Conservation (phyloP, 2,888 invertebrate species). For the Aphidius colemani region DNA sequence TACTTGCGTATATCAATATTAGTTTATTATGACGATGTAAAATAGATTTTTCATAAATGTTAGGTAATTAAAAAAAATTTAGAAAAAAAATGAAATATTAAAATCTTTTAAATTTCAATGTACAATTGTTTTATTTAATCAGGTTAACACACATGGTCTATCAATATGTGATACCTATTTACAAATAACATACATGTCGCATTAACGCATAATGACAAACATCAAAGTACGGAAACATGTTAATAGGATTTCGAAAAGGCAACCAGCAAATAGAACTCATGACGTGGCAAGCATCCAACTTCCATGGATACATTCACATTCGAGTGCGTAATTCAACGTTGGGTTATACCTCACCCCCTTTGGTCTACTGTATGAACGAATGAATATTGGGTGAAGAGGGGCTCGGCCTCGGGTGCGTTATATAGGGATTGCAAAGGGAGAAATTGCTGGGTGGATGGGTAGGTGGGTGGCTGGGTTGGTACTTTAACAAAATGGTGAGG, state of each 20-base stretch:
- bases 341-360: slow-evolving; percentile 41
- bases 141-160: background rate
- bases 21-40: no score
- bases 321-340: slow-evolving; percentile 52
- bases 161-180: background rate
- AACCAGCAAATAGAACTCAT: background rate
- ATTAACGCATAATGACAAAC: no score
- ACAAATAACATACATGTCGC: slow-evolving; percentile 32
- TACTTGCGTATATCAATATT: no score
- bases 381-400: slow-evolving; percentile 26
- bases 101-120: no score
- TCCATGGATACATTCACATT: slow-evolving; percentile 15
- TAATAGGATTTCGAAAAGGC: background rate
- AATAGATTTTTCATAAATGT: no score
- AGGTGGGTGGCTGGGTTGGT: slow-evolving; percentile 11
- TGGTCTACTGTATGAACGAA: slow-evolving; percentile 31
- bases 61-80: no score
- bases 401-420: background rate
- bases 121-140: no score
- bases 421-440: slow-evolving; percentile 3
- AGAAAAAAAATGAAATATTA: no score
- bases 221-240: background rate
- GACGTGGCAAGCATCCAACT: background rate
- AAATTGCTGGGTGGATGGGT: slow-evolving; percentile 15
- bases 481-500: slow-evolving; percentile 21